Evolutionary conservation across 2,888 invertebrate species (phyloP).

Genomic region (Lysandra bellargus): DNA sequence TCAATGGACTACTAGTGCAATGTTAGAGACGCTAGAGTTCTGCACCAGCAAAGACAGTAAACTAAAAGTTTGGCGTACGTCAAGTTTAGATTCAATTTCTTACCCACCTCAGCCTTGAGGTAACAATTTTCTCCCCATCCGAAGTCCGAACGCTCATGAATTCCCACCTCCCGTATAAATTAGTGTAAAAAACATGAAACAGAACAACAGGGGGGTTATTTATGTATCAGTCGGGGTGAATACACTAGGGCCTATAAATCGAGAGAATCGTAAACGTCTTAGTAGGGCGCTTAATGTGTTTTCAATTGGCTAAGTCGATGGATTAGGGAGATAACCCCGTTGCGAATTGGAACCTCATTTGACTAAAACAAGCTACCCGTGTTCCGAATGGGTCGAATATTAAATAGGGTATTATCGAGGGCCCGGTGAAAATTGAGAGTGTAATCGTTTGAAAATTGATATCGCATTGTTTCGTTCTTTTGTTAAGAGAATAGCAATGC

Average conservation of each 20-base stretch:
- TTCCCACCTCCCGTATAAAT: conserved; percentile 36
- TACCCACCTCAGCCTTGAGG: background rate
- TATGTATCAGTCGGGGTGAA: conserved; percentile 41
- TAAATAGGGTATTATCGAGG: conserved; percentile 36
- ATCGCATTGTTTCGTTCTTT: conserved; percentile 9
- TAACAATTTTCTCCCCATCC: background rate
- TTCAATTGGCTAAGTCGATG: conserved; percentile 52
- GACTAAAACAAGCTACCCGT: conserved; percentile 36
- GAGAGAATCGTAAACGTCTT: conserved; percentile 56
- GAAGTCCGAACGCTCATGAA: background rate
- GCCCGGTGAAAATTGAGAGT: conserved; percentile 41
- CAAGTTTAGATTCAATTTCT: too few relatives aligned
- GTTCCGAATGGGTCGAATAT: conserved; percentile 40
- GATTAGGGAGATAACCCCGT: conserved; percentile 59
- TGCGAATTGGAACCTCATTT: conserved; percentile 39
- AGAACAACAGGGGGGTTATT: conserved; percentile 42
- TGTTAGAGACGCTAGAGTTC: too few relatives aligned
- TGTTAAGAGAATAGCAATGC: background rate
- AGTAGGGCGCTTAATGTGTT: conserved; percentile 58
- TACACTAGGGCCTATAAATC: conserved; percentile 52
- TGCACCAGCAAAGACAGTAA: too few relatives aligned
- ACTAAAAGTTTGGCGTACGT: too few relatives aligned
- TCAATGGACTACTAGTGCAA: too few relatives aligned
- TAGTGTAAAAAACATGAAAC: conserved; percentile 39
- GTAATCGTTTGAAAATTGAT: conserved; percentile 31